These are phyloP conservation scores for Dicranocentrus wangi DNA, from an alignment of 2,888 invertebrate genomes.

Conservation along the genomic window DNA sequence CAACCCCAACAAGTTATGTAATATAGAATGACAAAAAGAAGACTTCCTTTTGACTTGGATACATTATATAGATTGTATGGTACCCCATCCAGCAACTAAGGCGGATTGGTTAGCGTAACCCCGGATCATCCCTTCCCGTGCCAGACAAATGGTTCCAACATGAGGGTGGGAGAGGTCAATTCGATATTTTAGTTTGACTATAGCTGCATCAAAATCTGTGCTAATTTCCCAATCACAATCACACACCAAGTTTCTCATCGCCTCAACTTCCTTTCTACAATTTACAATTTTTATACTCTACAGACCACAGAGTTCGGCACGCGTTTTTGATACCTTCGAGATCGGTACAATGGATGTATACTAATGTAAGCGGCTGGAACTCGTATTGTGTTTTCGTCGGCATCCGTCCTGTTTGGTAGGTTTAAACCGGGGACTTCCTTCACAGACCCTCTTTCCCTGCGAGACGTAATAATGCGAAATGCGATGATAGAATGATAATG, in stretches of 20 bases:
- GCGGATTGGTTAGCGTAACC: constrained; percentile 18
- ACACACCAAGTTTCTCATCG: not conserved
- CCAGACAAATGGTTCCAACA: constrained; percentile 20
- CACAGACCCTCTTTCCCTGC: not conserved
- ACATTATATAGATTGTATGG: too few species aligned
- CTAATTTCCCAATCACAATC: not conserved
- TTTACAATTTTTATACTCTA: too few species aligned
- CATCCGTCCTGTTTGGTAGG: constrained; percentile 18
- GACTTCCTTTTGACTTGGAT: too few species aligned
- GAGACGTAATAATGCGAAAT: not conserved
- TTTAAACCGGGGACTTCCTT: constrained; percentile 18
- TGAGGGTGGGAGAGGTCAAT: constrained; percentile 15
- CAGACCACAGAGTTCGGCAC: not conserved
- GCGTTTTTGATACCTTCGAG: constrained; percentile 4
- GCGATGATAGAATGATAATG: not conserved
- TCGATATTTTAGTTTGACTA: constrained; percentile 17
- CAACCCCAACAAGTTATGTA: too few species aligned
- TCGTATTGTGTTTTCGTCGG: constrained; percentile 31
- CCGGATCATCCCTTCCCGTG: not conserved
- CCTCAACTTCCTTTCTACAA: too few species aligned
- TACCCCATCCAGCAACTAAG: constrained; percentile 40
- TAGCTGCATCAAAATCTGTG: constrained; percentile 37
- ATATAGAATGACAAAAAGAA: too few species aligned
- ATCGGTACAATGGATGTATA: constrained; percentile 42
- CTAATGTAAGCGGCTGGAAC: constrained; percentile 16